Conservation (phyloP, 2,113 vertebrate species). For the Cervus canadensis region DNA sequence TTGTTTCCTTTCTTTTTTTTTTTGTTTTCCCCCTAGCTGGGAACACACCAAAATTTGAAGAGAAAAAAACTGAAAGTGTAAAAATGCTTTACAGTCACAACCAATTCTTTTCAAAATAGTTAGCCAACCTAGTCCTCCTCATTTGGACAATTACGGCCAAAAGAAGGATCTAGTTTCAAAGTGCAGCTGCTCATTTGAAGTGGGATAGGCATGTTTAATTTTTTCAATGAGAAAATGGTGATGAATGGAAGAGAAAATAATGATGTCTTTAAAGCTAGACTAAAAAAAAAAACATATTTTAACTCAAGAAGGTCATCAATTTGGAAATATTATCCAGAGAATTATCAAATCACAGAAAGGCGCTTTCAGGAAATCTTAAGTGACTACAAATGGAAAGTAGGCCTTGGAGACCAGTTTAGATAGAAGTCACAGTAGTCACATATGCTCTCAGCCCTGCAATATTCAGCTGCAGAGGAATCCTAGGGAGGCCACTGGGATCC, state of each 20-base stretch:
- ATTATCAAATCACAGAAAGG: conserved; percentile 43
- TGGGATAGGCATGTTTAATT: conserved; percentile 65
- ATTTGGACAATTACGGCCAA: conserved; percentile 57
- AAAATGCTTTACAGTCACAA: conserved; percentile 61
- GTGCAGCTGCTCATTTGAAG: conserved; percentile 71
- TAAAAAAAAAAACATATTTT: not conserved
- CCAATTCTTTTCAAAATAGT: conserved; percentile 52
- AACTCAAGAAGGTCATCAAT: conserved; percentile 64
- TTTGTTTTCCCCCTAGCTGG: not conserved
- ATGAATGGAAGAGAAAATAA: conserved; percentile 64
- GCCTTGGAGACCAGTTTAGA: conserved; percentile 22
- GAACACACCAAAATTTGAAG: conserved; percentile 11
- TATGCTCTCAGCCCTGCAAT: not conserved
- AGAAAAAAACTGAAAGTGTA: not conserved
- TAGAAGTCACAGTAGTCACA: conserved; percentile 20
- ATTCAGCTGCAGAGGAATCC: not conserved
- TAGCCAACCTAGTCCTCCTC: conserved; percentile 50
- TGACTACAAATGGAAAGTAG: conserved; percentile 33
- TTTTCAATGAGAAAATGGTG: conserved; percentile 65
- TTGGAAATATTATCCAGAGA: conserved; percentile 59
- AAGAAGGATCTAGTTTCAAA: conserved; percentile 69
- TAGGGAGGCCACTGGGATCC: not conserved
- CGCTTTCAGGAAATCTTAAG: conserved; percentile 21
- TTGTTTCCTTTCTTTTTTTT: not conserved
- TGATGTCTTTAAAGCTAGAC: conserved; percentile 50